Percentiles rank a stretch among this genome's conserved stretches.
Evolutionary conservation across 2,888 invertebrate species (phyloP).

Genomic region (Lithophane leautieri): DNA sequence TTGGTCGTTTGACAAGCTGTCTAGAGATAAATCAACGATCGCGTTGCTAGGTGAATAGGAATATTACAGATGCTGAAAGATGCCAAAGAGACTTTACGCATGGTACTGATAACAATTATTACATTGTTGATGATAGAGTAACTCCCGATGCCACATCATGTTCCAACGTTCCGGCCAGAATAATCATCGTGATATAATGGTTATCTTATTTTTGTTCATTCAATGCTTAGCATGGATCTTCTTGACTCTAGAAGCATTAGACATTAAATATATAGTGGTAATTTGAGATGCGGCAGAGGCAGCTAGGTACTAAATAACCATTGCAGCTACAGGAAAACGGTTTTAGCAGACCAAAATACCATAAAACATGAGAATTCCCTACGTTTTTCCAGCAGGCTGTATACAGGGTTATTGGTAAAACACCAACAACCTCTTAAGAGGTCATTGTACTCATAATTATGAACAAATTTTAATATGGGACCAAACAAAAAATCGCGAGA

Average conservation of each 20-base stretch:
- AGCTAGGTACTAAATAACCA: not conserved
- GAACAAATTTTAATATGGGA: too few relatives aligned
- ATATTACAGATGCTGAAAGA: slow-evolving; percentile 23
- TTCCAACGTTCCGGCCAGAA: not conserved
- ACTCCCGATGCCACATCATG: not conserved
- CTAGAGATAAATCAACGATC: not conserved
- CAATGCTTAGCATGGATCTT: not conserved
- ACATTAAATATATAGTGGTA: not conserved
- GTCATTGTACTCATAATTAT: too few relatives aligned
- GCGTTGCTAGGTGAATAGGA: not conserved
- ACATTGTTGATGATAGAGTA: slow-evolving; percentile 20
- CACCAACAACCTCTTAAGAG: too few relatives aligned
- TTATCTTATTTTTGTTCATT: not conserved
- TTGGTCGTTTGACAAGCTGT: not conserved
- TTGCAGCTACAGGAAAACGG: not conserved
- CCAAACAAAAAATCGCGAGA: too few relatives aligned
- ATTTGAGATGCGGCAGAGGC: not conserved
- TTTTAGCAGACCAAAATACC: too few relatives aligned
- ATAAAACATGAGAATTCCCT: not conserved
- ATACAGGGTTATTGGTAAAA: too few relatives aligned
- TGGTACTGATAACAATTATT: slow-evolving; percentile 24
- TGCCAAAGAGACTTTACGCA: slow-evolving; percentile 1
- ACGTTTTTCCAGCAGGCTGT: not conserved
- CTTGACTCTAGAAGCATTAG: not conserved
- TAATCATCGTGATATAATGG: too few relatives aligned